phyloP scores from a whole-genome alignment of 2,113 vertebrate genomes.

The Coracopsis vasa region DNA sequence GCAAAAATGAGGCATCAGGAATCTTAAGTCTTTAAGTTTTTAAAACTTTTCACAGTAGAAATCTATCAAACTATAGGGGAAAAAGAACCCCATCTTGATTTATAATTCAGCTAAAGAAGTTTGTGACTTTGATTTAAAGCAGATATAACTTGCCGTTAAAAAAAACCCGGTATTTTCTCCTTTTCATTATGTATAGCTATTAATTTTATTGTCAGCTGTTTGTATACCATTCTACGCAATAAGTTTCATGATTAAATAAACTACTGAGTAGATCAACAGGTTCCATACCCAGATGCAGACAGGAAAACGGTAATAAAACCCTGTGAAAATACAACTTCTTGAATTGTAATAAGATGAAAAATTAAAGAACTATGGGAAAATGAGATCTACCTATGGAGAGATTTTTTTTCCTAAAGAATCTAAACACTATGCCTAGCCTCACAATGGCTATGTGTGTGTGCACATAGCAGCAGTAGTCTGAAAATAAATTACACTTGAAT shows the following conservation, averaged over 20 bases:
- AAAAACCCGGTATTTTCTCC: not conserved
- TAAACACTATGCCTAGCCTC: not conserved
- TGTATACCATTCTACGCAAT: not conserved
- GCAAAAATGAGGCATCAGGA: not conserved
- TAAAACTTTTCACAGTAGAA: not conserved
- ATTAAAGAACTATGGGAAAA: not conserved
- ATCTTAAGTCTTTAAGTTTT: not conserved
- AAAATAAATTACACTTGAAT: not conserved
- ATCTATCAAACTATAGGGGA: not conserved
- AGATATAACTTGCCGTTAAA: not conserved
- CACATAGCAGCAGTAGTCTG: not conserved
- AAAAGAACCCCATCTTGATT: not conserved
- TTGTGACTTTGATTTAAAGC: not conserved
- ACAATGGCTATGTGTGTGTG: not conserved
- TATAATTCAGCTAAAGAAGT: not conserved
- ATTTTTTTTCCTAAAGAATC: not conserved
- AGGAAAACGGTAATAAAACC: not conserved
- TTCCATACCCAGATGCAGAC: not conserved
- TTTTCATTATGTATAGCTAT: not conserved
- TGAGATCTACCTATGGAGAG: not conserved
- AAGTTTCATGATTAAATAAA: not conserved
- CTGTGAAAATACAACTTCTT: not conserved
- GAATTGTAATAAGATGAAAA: not conserved
- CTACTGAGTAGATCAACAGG: not conserved
- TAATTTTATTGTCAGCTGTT: not conserved